These are phyloP conservation scores for Halcyon chelicuti DNA, from an alignment of 2,797 vertebrate species.

Conservation along the genomic window DNA sequence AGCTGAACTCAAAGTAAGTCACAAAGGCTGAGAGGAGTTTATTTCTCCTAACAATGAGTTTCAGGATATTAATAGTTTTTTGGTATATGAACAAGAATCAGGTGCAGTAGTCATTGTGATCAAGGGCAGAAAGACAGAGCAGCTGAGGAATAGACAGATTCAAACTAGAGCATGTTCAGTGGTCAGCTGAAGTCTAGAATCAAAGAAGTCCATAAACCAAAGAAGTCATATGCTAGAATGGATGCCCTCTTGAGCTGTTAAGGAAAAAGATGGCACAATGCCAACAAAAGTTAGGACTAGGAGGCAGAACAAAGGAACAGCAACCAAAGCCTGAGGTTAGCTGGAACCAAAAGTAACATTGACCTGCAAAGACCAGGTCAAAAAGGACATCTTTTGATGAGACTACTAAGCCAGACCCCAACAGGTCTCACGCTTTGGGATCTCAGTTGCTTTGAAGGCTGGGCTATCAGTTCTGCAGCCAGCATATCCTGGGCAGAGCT, in stretches of 20 bases:
- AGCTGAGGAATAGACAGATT: not conserved
- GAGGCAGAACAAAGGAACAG: not conserved
- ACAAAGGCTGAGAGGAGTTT: not conserved
- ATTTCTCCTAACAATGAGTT: not conserved
- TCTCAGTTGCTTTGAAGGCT: not conserved
- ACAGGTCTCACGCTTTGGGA: not conserved
- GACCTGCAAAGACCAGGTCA: not conserved
- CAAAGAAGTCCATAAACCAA: not conserved
- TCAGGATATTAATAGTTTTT: not conserved
- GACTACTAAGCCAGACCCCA: not conserved
- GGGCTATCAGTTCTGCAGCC: not conserved
- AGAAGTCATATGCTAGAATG: not conserved
- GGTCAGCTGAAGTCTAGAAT: not conserved
- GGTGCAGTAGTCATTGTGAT: not conserved
- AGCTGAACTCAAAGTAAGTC: not conserved
- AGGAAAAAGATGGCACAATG: not conserved
- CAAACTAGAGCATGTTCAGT: not conserved
- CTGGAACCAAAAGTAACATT: not conserved
- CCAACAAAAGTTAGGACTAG: not conserved
- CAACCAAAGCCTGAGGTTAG: not conserved
- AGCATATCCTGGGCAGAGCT: not conserved
- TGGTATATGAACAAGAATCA: not conserved
- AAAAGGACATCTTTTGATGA: not conserved
- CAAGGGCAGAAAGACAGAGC: not conserved
- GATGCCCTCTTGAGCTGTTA: not conserved